Evolutionary conservation across 2,888 invertebrate species (phyloP).

Genomic region (Tyria jacobaeae): DNA sequence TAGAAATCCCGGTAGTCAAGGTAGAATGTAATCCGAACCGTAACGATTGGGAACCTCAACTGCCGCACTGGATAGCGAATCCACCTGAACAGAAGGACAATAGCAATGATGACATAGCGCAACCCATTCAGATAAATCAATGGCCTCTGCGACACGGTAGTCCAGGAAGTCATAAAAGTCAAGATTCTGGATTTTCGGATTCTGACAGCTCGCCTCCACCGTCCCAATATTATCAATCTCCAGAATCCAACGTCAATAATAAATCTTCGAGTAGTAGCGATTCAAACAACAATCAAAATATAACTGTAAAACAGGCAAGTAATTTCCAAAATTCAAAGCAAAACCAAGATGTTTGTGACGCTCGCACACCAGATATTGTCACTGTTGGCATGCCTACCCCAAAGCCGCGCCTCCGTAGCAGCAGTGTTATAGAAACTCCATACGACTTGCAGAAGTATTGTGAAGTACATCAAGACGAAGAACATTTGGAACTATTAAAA

Average conservation of each 20-base stretch:
- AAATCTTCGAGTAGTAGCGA: conserved; percentile 78
- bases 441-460: conserved; percentile 84
- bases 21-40: conserved; percentile 68
- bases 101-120: conserved; percentile 72
- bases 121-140: conserved; percentile 71
- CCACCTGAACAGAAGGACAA: conserved; percentile 77
- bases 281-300: conserved; percentile 80
- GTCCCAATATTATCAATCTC: conserved; percentile 75
- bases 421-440: conserved; percentile 83
- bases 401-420: conserved; percentile 78
- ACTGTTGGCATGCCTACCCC: conserved; percentile 67
- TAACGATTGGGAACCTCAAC: conserved; percentile 83
- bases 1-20: conserved; percentile 77
- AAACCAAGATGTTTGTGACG: conserved; percentile 69
- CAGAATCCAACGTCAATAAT: conserved; percentile 69
- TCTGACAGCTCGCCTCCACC: conserved; percentile 89
- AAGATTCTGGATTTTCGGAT: conserved; percentile 94
- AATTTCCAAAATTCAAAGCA: conserved; percentile 75
- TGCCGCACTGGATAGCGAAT: conserved; percentile 84
- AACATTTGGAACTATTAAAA: conserved; percentile 76
- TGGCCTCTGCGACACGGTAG: conserved; percentile 84
- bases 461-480: conserved; percentile 81
- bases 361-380: conserved; percentile 54
- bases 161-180: conserved; percentile 90
- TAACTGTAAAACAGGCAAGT: conserved; percentile 77